These are phyloP conservation scores for Caranx melampygus DNA, from an alignment of 2,113 vertebrate species.

Conservation along the genomic window DNA sequence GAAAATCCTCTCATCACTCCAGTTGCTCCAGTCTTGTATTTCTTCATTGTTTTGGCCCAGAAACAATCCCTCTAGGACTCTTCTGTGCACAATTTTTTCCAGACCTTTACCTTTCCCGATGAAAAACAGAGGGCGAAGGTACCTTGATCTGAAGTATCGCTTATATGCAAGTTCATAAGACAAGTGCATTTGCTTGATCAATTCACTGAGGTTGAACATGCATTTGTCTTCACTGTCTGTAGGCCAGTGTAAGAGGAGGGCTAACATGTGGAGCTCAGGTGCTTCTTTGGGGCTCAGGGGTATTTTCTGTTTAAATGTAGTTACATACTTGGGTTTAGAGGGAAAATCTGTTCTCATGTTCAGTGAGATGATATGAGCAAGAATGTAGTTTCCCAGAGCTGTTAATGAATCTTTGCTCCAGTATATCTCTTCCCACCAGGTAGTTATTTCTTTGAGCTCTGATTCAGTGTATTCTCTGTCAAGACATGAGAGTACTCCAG, in stretches of 20 bases:
- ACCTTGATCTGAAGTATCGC: conserved; percentile 11
- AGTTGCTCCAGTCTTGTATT: background rate
- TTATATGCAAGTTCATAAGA: background rate
- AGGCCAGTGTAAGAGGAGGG: conserved; percentile 34
- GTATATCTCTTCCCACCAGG: conserved; percentile 14
- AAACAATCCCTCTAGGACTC: too few species aligned
- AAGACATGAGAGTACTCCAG: background rate
- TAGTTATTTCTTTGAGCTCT: background rate
- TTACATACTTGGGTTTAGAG: rapidly evolving
- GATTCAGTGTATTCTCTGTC: background rate
- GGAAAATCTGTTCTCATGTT: background rate
- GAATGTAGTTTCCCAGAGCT: conserved; percentile 15
- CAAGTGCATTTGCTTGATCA: rapidly evolving
- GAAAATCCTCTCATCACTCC: conserved; percentile 37
- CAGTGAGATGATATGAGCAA: conserved; percentile 25
- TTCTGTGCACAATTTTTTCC: conserved; percentile 18
- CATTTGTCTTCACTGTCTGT: background rate
- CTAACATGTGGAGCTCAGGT: conserved; percentile 30
- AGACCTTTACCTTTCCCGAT: conserved; percentile 22
- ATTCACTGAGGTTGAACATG: background rate
- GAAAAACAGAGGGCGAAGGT: conserved; percentile 44
- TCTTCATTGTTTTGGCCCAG: background rate
- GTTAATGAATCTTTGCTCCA: background rate
- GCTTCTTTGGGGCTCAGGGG: background rate
- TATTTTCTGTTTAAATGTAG: background rate